Evolutionary conservation across 2,113 vertebrate genomes (phyloP).

Genomic region (Aldabrachelys gigantea): DNA sequence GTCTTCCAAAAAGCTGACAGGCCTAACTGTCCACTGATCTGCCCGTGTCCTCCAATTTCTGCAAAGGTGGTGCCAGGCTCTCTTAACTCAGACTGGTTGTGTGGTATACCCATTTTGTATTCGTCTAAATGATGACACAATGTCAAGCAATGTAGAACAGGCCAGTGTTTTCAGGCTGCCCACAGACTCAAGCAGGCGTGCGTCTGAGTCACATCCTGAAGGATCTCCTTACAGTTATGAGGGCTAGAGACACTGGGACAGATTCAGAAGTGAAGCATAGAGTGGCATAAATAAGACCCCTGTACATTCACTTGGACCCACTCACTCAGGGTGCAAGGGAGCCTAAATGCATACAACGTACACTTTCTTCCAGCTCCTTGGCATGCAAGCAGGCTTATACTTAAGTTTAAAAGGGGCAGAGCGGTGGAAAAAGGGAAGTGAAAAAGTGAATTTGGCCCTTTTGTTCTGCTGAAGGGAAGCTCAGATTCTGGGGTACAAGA

Average conservation of each 20-base stretch:
- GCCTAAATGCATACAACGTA: not conserved
- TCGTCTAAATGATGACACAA: not conserved
- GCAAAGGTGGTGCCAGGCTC: too few relatives aligned
- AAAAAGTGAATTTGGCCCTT: too few relatives aligned
- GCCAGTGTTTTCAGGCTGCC: fast-evolving
- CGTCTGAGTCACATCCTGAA: fast-evolving
- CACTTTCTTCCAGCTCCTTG: not conserved
- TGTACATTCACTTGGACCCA: not conserved
- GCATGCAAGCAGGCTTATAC: not conserved
- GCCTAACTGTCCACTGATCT: too few relatives aligned
- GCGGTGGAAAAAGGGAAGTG: not conserved
- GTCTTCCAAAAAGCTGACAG: not conserved
- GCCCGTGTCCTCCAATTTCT: too few relatives aligned
- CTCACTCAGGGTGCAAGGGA: not conserved
- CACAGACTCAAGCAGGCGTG: not conserved
- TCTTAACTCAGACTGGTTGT: too few relatives aligned
- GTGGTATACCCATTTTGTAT: too few relatives aligned
- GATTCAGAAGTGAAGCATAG: too few relatives aligned
- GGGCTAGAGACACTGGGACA: not conserved
- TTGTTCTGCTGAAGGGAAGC: too few relatives aligned
- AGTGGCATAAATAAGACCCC: too few relatives aligned
- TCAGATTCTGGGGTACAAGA: too few relatives aligned
- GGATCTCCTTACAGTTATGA: not conserved
- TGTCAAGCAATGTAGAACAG: not conserved
- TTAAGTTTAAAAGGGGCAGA: too few relatives aligned